Base-by-base conservation (phyloP, 2,888 invertebrate genomes). In the Latheticus oryzae region DNA sequence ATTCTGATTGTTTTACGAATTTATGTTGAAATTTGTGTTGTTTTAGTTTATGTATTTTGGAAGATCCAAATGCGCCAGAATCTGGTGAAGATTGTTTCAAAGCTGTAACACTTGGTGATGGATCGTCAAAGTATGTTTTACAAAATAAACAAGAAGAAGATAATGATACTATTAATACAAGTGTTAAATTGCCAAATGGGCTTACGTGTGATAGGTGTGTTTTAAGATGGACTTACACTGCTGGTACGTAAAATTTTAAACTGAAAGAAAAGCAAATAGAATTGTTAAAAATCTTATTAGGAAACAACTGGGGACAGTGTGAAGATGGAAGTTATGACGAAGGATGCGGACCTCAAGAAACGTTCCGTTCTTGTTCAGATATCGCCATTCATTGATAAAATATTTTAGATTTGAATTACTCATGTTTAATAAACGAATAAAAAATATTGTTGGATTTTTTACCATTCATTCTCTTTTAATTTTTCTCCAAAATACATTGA, bases 31-130 rank as follows among this genome's bases (percentile, higher is more conserved):
- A 4, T 11, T 32, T 11, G 12, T 32, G 9, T 32, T 32, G 13
- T 56, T 85, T 81, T 53, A 70, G 79, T 11, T 55, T 85, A 1
- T 85, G 85, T 61, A 79, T 79, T n/a, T 60, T 85, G 56, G 52
- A 60, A 23, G 77, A 78, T 59, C 66, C 69, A 15, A 61, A 63
- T 0, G 74, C 75, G 11, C 66, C 70, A 1, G 85, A 85, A 65
- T 38, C 61, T 8, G 80, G 79, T 0, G 84, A 85, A 21, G 76
- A 73, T 1, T 85, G 85, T 58, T 85, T 84, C 61, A 61, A 73
- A 1, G 26, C 58, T 11, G 37, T 68, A 4, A 59, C 35, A 24
- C 42, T 78, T 2, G 63, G 60, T 0, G 69, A 77, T 28, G 75
- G 75, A 1, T 68, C 65, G 3, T 60, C 67, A 32, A 59, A 51